Base-by-base conservation (phyloP, 2,888 invertebrate species). In the Matsumyia berberina region DNA sequence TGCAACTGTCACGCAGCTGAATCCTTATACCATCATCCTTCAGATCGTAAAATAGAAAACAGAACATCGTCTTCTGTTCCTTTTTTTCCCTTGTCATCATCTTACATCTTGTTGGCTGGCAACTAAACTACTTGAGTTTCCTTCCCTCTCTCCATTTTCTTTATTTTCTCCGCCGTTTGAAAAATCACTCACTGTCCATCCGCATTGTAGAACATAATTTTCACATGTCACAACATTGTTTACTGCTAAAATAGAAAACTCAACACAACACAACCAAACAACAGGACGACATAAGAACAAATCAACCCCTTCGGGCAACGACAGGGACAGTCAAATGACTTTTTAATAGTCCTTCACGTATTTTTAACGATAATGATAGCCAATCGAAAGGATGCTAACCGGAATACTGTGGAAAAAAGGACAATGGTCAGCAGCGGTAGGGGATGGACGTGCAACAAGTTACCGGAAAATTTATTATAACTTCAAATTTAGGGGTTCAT, bases 381-480 rank as follows among this genome's bases (percentile, higher is more conserved):
- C 62, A 74, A 79, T 83, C 69, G 73, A 73, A 42, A 69, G 55
- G 60, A 60, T 62, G 29, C 51, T 62, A 11, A 19, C 37, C 29
- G 37, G 29, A 66, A 35, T 24, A 24, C n/a, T 57, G 35, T 17
- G 15, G 5, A 31, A 15, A 64, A 64, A 76, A 42, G 85, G 74
- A 66, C 80, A 85, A 66, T 80, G 85, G 85, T 85, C 85, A 85
- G 85, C 70, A 19, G 46, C 24, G 42, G 37, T n/a, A 62, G 35
- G 62, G 69, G 46, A 66, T 55, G 72, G 57, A 12, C 44, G 49
- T 66, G 74, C 85, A 85, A 85, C 85, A 85, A 85, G 85, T 80
- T 31, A 79, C 80, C 80, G 66, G 74, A 57, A 80, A 74, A 80
- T 66, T 76, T 80, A 70, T 80, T 69, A 76, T 69, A 69, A 83